A percentile compares a stretch with the other conserved stretches of the same genome.
phyloP scores from a whole-genome alignment of 2,888 invertebrate species.

The Campoletis raptor region DNA sequence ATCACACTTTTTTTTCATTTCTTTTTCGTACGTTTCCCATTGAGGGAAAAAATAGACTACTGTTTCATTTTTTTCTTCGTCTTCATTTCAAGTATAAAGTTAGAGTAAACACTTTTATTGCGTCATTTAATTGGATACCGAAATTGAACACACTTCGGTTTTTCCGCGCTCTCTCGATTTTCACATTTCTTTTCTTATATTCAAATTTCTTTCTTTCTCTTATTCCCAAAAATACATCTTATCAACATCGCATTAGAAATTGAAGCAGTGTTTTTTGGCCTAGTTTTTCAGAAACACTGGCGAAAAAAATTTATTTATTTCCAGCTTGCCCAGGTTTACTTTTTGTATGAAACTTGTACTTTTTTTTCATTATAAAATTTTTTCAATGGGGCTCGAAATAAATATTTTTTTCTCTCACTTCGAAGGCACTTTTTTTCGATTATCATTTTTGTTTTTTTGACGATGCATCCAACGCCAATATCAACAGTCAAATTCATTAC shows the following conservation, averaged over 20 bases:
- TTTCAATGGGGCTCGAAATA: neutral
- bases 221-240: slow-evolving; percentile 16
- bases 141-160: slow-evolving; percentile 44
- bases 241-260: neutral
- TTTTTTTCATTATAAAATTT: neutral
- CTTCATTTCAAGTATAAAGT: slow-evolving; percentile 26
- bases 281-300: neutral
- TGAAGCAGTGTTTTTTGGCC: neutral
- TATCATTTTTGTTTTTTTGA: slow-evolving; percentile 47
- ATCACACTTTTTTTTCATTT: slow-evolving; percentile 50
- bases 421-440: slow-evolving; percentile 68
- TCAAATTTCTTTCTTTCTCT: neutral
- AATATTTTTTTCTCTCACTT: slow-evolving; percentile 18
- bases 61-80: slow-evolving; percentile 17
- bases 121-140: slow-evolving; percentile 49
- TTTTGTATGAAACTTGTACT: neutral
- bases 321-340: neutral
- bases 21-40: slow-evolving; percentile 17
- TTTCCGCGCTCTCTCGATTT: slow-evolving; percentile 20
- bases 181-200: neutral
- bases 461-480: slow-evolving; percentile 59
- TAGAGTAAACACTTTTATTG: slow-evolving; percentile 61
- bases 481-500: slow-evolving; percentile 52
- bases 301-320: slow-evolving; percentile 1
- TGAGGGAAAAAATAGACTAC: slow-evolving; percentile 37